Conservation (phyloP, 1,140 invertebrate genomes). For the Aphis gossypii region DNA sequence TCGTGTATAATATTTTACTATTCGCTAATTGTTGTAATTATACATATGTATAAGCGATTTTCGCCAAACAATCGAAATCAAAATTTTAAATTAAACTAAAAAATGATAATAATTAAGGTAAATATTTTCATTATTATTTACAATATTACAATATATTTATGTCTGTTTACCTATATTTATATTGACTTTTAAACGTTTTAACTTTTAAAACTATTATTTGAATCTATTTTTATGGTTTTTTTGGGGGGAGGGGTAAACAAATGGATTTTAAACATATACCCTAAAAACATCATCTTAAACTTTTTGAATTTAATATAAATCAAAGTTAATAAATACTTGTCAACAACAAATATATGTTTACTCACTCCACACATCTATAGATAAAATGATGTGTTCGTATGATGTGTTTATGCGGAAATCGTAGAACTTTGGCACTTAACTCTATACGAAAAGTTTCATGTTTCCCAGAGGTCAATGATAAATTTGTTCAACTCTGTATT, state of each 20-base stretch:
- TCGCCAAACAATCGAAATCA: not conserved
- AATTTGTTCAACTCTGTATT: not conserved
- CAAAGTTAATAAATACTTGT: slow-evolving; percentile 31
- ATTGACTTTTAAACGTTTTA: not conserved
- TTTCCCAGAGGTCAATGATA: slow-evolving; percentile 7
- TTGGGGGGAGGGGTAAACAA: not conserved
- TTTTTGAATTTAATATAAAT: slow-evolving; percentile 30
- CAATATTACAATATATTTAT: not conserved
- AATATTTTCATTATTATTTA: not conserved
- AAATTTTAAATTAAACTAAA: not conserved
- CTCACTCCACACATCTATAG: not conserved
- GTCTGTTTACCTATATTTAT: not conserved
- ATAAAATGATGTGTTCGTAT: not conserved
- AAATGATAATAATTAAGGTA: not conserved
- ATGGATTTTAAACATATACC: not conserved
- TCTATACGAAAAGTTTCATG: slow-evolving; percentile 12
- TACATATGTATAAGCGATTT: not conserved
- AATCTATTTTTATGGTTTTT: not conserved
- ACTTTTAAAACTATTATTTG: not conserved
- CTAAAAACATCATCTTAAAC: slow-evolving; percentile 7
- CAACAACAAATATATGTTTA: not conserved
- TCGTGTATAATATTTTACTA: not conserved
- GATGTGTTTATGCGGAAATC: slow-evolving; percentile 21
- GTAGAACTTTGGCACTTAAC: slow-evolving; percentile 32
- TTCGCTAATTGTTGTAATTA: not conserved